Percentiles rank a stretch among this genome's conserved stretches.
Conservation (phyloP, 1,140 invertebrate species). For the Drosophila insularis region DNA sequence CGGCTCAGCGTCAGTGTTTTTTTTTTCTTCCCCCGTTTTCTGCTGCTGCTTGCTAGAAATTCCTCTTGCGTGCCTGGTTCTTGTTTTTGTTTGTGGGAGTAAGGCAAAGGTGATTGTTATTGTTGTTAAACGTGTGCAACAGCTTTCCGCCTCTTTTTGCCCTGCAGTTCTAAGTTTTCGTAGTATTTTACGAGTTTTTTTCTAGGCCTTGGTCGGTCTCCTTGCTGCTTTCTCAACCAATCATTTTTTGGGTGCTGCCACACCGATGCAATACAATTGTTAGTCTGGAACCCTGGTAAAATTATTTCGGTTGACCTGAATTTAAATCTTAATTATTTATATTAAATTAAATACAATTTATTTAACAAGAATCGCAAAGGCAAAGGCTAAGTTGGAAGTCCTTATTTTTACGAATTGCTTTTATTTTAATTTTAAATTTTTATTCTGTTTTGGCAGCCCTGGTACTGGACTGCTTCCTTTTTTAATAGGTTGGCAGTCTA, state of each 20-base stretch:
- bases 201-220: constrained; percentile 33
- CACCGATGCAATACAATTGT: constrained; percentile 22
- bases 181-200: constrained; percentile 68
- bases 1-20: constrained; percentile 38
- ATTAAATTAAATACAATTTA: neutral
- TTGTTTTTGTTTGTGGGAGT: constrained; percentile 2
- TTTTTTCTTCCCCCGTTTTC: constrained; percentile 46
- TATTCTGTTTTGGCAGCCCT: constrained; percentile 15
- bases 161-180: constrained; percentile 72
- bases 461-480: neutral
- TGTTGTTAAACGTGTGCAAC: constrained; percentile 47
- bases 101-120: constrained; percentile 25
- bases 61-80: constrained; percentile 29
- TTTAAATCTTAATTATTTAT: neutral
- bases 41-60: constrained; percentile 48
- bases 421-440: neutral
- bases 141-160: constrained; percentile 45
- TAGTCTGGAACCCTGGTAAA: neutral
- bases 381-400: neutral
- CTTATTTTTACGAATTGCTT: neutral
- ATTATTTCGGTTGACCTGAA: neutral
- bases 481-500: neutral
- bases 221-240: constrained; percentile 50
- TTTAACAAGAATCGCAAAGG: neutral
- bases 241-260: constrained; percentile 50